Percentiles rank a stretch among this genome's conserved stretches.
phyloP scores from a whole-genome alignment of 2,113 vertebrate species.

The Psammodynastes pulverulentus region DNA sequence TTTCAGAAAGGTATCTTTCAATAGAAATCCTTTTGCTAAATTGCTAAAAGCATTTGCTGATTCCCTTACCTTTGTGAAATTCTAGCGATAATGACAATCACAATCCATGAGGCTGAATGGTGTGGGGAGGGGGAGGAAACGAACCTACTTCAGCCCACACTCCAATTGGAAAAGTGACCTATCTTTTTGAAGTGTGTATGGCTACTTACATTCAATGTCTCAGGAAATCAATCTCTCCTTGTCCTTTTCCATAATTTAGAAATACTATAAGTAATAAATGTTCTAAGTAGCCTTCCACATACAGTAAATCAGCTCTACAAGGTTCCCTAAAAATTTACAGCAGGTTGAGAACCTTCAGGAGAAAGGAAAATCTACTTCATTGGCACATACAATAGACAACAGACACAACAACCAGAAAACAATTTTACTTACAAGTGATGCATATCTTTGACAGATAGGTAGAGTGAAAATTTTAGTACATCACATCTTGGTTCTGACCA shows the following conservation, averaged over 20 bases:
- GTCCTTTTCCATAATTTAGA: not conserved
- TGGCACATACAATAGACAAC: not conserved
- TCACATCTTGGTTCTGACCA: not conserved
- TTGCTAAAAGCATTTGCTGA: not conserved
- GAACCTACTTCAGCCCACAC: not conserved
- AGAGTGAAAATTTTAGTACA: not conserved
- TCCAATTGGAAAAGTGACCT: not conserved
- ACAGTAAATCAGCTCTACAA: not conserved
- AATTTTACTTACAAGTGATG: not conserved
- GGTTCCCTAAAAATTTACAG: not conserved
- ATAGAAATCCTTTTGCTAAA: not conserved
- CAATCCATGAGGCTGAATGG: not conserved
- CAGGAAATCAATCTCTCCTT: not conserved
- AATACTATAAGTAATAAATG: not conserved
- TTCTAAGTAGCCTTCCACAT: not conserved
- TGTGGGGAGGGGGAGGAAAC: not conserved
- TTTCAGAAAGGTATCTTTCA: not conserved
- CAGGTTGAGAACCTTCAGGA: not conserved
- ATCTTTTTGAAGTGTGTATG: not conserved
- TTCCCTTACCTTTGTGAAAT: not conserved
- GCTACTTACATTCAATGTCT: not conserved
- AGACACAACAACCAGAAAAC: not conserved
- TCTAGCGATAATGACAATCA: not conserved
- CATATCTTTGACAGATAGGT: not conserved
- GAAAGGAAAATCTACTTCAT: not conserved